These are phyloP conservation scores for Lamellibrachia columna DNA, from an alignment of 2,888 invertebrate species.

Conservation along the genomic window DNA sequence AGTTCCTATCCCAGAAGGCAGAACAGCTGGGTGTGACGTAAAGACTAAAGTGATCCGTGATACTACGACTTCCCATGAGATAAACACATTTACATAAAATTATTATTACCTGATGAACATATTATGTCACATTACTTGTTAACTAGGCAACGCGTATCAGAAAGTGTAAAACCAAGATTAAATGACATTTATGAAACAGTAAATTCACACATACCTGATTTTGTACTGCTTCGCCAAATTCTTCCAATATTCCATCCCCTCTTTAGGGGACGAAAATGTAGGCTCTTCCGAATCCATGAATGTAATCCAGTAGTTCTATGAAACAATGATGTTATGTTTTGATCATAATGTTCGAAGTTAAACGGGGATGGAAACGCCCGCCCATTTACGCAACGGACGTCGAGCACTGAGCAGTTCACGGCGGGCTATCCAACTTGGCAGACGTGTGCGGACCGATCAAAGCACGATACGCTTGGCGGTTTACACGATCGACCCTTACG, in stretches of 20 bases:
- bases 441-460: slow-evolving; percentile 11
- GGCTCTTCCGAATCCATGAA: background rate
- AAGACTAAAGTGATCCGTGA: background rate
- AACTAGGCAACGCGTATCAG: background rate
- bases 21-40: background rate
- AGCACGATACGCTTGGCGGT: background rate
- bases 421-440: background rate
- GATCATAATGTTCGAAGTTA: background rate
- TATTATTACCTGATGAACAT: background rate
- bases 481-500: background rate
- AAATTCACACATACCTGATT: slow-evolving; percentile 28
- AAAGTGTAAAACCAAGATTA: slow-evolving; percentile 22
- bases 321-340: background rate
- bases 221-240: slow-evolving; percentile 36
- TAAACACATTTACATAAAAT: background rate
- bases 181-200: background rate
- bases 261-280: slow-evolving; percentile 36
- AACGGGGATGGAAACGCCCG: background rate
- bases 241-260: slow-evolving; percentile 40
- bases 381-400: background rate
- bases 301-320: slow-evolving; percentile 5
- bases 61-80: background rate
- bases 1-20: background rate
- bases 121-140: background rate
- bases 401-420: slow-evolving; percentile 13